Evolutionary conservation across 1,140 invertebrate species (phyloP).

Genomic region (Rhyacophila brunnea): DNA sequence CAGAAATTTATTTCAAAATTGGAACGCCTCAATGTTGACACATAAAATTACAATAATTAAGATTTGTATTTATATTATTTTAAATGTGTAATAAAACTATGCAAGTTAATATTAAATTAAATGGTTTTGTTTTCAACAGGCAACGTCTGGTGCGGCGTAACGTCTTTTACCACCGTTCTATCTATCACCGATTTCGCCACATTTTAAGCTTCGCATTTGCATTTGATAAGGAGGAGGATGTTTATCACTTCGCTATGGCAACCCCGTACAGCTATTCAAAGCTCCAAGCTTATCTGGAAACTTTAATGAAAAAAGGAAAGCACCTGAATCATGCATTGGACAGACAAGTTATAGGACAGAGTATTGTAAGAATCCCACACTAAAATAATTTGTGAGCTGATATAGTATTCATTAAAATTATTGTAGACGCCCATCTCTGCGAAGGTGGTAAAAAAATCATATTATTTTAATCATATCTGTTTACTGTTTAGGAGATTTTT

Average conservation of each 20-base stretch:
- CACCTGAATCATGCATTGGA: constrained; percentile 53
- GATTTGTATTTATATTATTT: too few species aligned
- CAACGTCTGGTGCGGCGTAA: constrained; percentile 78
- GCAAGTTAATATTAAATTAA: not conserved
- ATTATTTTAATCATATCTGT: too few species aligned
- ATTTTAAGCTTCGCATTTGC: constrained; percentile 92
- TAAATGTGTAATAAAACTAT: too few species aligned
- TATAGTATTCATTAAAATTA: too few species aligned
- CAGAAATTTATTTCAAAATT: too few species aligned
- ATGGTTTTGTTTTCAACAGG: constrained; percentile 55
- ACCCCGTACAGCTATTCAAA: constrained; percentile 94
- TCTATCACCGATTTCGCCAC: constrained; percentile 87
- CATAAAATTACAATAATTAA: too few species aligned
- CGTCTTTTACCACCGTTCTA: constrained; percentile 92
- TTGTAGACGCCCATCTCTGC: too few species aligned
- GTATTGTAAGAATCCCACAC: constrained; percentile 62
- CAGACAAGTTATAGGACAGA: constrained; percentile 67
- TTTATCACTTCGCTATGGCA: constrained; percentile 91
- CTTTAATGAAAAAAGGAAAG: constrained; percentile 64
- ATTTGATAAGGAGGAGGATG: constrained; percentile 90
- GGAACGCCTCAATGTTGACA: too few species aligned
- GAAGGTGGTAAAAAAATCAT: too few species aligned
- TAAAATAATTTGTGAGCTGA: too few species aligned
- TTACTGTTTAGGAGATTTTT: too few species aligned
- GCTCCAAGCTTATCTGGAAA: constrained; percentile 79